Base-by-base conservation (phyloP, 2,797 vertebrate genomes). In the Hydrophis major region DNA sequence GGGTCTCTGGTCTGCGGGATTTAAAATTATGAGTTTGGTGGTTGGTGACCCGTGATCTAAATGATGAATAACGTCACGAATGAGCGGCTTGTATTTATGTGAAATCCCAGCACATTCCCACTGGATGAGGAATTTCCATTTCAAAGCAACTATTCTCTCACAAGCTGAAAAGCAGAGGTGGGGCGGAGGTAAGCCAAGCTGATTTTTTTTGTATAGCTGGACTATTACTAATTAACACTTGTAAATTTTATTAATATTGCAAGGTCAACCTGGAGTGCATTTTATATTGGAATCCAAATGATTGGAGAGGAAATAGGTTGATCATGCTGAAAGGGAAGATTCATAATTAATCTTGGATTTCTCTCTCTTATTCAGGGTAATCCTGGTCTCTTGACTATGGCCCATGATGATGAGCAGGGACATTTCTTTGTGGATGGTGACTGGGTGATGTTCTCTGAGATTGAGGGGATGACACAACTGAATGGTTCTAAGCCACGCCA, bases 381-480 rank as follows among this genome's bases (percentile, higher is more conserved):
- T 95, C 98, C 98, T 0, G 98, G 98, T 20, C 93, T 98, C 59
- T 98, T 99, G 92, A 93, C 87, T n/a, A 12, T 91, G 32, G 93
- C 95, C 0, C 98, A 92, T 53, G 10, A 86, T 2, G 96, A 96
- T n/a, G 97, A 98, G 25, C 56, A 94, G 25, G 92, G 55, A 2
- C 96, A 57, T 2, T 0, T 0, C 4, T 98, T 99, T 94, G 0
- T 0, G 0, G 89, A 98, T 0, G 98, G 95, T 25, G 96, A 96
- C 57, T 95, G 94, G 89, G 98, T 99, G 89, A 96, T 60, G 0
- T 99, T 99, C 96, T 98, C 98, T 2, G 98, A 97, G 0, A 96
- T 99, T 42, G 96, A 98, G 93, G 99, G 99, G 93, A 99, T 99
- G 99, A 97, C 96, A 0, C 98, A 99, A 95, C 98, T 99, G 95